These are phyloP conservation scores for Crypturellus tataupa DNA, from an alignment of 2,797 vertebrate species.

Conservation along the genomic window DNA sequence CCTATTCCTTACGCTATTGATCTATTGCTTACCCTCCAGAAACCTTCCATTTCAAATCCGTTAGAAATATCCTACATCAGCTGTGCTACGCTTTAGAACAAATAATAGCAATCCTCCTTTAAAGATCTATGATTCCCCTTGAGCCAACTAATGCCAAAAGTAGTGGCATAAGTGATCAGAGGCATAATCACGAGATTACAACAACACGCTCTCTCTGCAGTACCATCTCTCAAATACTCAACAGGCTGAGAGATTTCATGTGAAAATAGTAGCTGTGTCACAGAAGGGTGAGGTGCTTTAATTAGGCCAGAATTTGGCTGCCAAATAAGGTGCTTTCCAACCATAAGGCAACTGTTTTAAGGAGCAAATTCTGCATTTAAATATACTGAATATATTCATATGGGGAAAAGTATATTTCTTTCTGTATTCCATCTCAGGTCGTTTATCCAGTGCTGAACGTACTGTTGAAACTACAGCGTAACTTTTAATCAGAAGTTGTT, in stretches of 20 bases:
- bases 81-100: not conserved
- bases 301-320: slow-evolving; percentile 45
- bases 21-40: not conserved
- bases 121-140: slow-evolving; percentile 15
- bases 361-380: slow-evolving; percentile 12
- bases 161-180: not conserved
- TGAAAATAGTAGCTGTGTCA: not conserved
- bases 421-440: not conserved
- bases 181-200: not conserved
- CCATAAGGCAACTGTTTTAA: not conserved
- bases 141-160: slow-evolving; percentile 9
- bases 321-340: slow-evolving; percentile 66
- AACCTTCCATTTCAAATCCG: not conserved
- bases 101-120: slow-evolving; percentile 18
- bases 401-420: not conserved
- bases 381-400: not conserved
- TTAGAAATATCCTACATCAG: not conserved
- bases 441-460: not conserved
- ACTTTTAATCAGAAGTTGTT: not conserved
- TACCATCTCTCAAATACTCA: not conserved
- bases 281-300: slow-evolving; percentile 35
- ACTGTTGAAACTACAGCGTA: not conserved
- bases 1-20: not conserved
- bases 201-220: not conserved
- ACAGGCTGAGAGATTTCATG: not conserved